A percentile compares a stretch with the other conserved stretches of the same genome.
Conservation (phyloP, 2,113 vertebrate genomes). For the Pseudolaguvia tuberculata region DNA sequence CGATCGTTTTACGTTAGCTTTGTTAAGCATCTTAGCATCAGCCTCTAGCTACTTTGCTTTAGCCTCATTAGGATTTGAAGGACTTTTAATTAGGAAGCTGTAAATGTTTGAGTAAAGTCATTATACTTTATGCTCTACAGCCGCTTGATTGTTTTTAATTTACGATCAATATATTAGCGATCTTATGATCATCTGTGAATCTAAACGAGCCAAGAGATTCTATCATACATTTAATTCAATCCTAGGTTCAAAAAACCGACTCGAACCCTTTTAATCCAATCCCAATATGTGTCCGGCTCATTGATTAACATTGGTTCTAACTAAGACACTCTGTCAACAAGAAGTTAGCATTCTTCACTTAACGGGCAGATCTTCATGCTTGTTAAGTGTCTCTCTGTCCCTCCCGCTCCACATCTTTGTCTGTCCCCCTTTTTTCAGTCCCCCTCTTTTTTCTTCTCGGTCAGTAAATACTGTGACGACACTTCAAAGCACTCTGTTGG, state of each 20-base stretch:
- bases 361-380: constrained; percentile 20
- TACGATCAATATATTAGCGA: background rate
- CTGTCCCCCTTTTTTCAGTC: background rate
- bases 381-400: constrained; percentile 40
- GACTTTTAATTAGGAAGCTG: constrained; percentile 13
- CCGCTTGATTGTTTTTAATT: background rate
- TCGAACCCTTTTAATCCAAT: background rate
- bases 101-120: background rate
- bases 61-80: constrained; percentile 19
- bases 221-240: background rate
- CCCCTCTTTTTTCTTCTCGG: constrained; percentile 29
- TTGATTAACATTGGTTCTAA: constrained; percentile 23
- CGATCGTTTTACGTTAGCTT: constrained; percentile 43
- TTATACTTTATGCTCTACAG: background rate
- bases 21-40: constrained; percentile 32
- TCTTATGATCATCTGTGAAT: background rate
- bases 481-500: constrained; percentile 46
- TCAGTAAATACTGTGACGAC: constrained; percentile 42
- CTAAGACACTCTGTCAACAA: constrained; percentile 4
- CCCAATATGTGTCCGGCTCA: constrained; percentile 8
- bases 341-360: constrained; percentile 32
- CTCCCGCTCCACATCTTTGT: constrained; percentile 6
- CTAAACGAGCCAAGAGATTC: background rate
- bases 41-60: constrained; percentile 40
- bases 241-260: background rate